Percentiles rank a stretch among this genome's conserved stretches.
These are phyloP conservation scores for Pentalonia nigronervosa DNA, from an alignment of 1,140 invertebrate genomes.

Conservation along the genomic window DNA sequence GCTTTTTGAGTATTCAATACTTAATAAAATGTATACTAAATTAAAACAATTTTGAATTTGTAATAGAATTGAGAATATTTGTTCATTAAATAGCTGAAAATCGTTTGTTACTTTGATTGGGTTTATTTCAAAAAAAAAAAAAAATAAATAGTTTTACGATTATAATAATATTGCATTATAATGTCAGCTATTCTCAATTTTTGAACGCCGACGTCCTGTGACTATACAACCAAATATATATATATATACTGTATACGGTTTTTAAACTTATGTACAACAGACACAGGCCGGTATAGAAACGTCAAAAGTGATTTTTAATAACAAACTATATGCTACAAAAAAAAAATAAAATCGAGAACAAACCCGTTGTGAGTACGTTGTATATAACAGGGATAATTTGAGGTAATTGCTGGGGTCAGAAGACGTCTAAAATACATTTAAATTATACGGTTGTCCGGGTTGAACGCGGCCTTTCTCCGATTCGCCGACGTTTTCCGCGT, in stretches of 20 bases:
- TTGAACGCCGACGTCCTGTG: background rate
- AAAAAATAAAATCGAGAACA: slow-evolving; percentile 52
- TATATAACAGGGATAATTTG: slow-evolving; percentile 53
- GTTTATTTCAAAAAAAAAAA: background rate
- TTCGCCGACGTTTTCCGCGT: slow-evolving; percentile 53
- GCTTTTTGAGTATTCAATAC: background rate
- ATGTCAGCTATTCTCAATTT: slow-evolving; percentile 38
- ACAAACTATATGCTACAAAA: slow-evolving; percentile 46
- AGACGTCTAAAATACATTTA: slow-evolving; percentile 58
- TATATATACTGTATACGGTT: slow-evolving; percentile 6
- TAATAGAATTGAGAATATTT: background rate
- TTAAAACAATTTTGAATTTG: background rate
- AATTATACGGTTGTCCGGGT: slow-evolving; percentile 57
- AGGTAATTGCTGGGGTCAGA: slow-evolving; percentile 56
- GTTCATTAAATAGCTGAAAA: background rate
- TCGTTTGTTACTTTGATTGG: background rate
- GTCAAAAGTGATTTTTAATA: slow-evolving; percentile 58
- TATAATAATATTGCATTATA: slow-evolving; percentile 38
- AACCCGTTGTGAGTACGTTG: slow-evolving; percentile 47
- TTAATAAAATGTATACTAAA: background rate
- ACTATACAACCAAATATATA: background rate
- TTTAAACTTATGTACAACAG: slow-evolving; percentile 20
- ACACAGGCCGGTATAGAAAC: slow-evolving; percentile 46
- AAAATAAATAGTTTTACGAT: background rate
- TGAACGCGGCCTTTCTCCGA: slow-evolving; percentile 44